Conservation (phyloP, 2,888 invertebrate species). For the Tolmerus cingulatus region DNA sequence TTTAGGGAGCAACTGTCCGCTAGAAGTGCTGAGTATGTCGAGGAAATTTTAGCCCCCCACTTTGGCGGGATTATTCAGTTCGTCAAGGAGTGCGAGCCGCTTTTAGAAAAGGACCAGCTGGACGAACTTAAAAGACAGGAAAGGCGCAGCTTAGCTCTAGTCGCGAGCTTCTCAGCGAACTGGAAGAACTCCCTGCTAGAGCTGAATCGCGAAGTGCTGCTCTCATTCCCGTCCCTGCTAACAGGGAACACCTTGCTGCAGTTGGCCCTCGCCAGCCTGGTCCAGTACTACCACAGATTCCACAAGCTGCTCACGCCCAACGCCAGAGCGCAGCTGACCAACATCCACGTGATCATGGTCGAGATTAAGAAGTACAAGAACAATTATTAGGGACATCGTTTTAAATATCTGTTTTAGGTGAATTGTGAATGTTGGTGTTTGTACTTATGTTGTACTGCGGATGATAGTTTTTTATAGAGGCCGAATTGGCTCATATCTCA, state of each 20-base stretch:
- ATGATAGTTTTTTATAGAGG: background rate
- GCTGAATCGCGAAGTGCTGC: slow-evolving; percentile 91
- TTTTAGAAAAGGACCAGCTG: slow-evolving; percentile 76
- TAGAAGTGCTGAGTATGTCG: slow-evolving; percentile 92
- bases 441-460: background rate
- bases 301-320: slow-evolving; percentile 90
- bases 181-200: slow-evolving; percentile 97
- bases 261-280: slow-evolving; percentile 91
- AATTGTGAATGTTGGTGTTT: background rate
- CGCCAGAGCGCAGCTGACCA: slow-evolving; percentile 88
- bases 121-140: slow-evolving; percentile 79
- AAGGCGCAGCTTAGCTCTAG: slow-evolving; percentile 82
- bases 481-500: background rate
- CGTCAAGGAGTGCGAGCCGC: slow-evolving; percentile 92
- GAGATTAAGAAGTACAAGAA: slow-evolving; percentile 99
- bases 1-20: slow-evolving; percentile 90
- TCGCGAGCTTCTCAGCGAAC: slow-evolving; percentile 86
- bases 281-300: slow-evolving; percentile 97
- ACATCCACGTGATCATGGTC: slow-evolving; percentile 98
- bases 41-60: slow-evolving; percentile 93
- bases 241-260: slow-evolving; percentile 95
- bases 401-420: background rate
- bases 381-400: slow-evolving; percentile 72
- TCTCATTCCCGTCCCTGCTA: slow-evolving; percentile 95
- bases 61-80: slow-evolving; percentile 97